Conservation (phyloP, 2,888 invertebrate genomes). For the Pristionchus maxplancki region DNA sequence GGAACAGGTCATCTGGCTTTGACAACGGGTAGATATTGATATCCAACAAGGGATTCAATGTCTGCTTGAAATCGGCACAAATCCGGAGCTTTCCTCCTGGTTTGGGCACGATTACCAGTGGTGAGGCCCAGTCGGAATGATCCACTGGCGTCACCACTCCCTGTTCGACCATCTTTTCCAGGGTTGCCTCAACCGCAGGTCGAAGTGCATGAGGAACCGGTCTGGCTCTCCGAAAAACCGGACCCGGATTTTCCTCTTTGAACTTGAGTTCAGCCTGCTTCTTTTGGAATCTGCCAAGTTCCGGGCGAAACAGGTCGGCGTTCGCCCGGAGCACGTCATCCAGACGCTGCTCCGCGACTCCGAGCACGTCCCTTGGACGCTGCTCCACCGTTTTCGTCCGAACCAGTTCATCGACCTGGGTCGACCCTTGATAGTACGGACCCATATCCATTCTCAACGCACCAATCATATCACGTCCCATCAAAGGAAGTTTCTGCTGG, state of each 20-base stretch:
- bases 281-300: slow-evolving; percentile 15
- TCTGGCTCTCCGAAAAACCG: slow-evolving; percentile 35
- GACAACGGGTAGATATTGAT: slow-evolving; percentile 55
- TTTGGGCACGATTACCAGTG: slow-evolving; percentile 56
- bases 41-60: slow-evolving; percentile 53
- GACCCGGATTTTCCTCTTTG: slow-evolving; percentile 39
- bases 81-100: slow-evolving; percentile 51
- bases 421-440: neutral
- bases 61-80: slow-evolving; percentile 55
- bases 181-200: slow-evolving; percentile 4
- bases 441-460: slow-evolving; percentile 20
- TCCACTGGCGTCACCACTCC: slow-evolving; percentile 49
- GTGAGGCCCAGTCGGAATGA: slow-evolving; percentile 55
- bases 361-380: neutral
- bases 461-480: slow-evolving; percentile 6
- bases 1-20: slow-evolving; percentile 54
- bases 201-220: slow-evolving; percentile 39
- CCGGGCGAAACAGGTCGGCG: slow-evolving; percentile 22
- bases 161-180: slow-evolving; percentile 45
- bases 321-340: neutral
- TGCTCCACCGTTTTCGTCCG: neutral
- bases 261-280: slow-evolving; percentile 9
- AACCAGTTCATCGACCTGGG: neutral
- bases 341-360: neutral
- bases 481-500: neutral